Conservation (phyloP, 2,888 invertebrate genomes). For the Tethea ocularis region DNA sequence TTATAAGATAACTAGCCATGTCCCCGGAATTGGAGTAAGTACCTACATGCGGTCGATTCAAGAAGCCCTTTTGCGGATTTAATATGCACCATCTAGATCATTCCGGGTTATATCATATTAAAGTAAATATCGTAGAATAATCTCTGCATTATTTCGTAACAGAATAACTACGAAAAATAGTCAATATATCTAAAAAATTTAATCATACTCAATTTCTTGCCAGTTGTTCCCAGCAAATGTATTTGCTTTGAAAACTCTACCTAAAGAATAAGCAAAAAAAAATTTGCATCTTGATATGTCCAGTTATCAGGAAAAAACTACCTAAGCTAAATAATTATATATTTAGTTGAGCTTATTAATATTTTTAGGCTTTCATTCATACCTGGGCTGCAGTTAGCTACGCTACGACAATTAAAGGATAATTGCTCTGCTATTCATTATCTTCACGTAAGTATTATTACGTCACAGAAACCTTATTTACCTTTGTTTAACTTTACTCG, state of each 20-base stretch:
- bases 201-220: no score
- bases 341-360: no score
- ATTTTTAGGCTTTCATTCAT: no score
- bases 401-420: background rate
- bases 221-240: no score
- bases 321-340: no score
- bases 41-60: slow-evolving; percentile 14
- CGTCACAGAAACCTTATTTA: background rate
- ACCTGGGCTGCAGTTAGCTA: background rate
- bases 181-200: no score
- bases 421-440: background rate
- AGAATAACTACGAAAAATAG: no score
- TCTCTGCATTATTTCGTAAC: background rate
- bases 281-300: no score
- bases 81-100: background rate
- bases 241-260: no score
- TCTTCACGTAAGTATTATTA: background rate
- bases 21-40: slow-evolving; percentile 31
- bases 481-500: background rate
- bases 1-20: slow-evolving; percentile 39
- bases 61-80: slow-evolving; percentile 10
- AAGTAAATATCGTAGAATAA: no score
- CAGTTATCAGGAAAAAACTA: no score
- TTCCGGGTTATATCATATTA: background rate
- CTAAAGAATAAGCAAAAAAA: no score